A percentile compares a stretch with the other conserved stretches of the same genome.
Conservation (phyloP, 2,888 invertebrate genomes). For the Drosophila acutilabella region DNA sequence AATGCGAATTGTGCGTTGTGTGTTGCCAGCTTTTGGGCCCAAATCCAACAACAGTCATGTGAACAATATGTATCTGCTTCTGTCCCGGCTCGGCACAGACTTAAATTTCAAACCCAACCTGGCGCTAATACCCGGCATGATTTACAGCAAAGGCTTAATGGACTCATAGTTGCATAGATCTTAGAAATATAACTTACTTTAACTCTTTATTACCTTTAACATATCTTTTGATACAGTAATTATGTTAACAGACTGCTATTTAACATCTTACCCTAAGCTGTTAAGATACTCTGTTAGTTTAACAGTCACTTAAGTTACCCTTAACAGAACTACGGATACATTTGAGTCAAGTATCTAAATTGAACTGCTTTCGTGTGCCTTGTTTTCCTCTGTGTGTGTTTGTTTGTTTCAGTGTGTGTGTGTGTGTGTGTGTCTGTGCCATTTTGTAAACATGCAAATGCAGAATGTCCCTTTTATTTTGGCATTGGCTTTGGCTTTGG, state of each 20-base stretch:
- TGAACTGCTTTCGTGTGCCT: background rate
- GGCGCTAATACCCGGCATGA: conserved; percentile 22
- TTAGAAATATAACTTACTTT: no score
- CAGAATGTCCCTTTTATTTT: conserved; percentile 60
- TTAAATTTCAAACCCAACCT: conserved; percentile 47
- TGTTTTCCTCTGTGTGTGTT: conserved; percentile 17
- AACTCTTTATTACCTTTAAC: no score
- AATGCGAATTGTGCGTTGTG: conserved; percentile 73
- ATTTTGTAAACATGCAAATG: conserved; percentile 72
- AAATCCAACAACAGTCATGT: conserved; percentile 34
- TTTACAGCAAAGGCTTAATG: background rate
- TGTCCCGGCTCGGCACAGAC: conserved; percentile 14
- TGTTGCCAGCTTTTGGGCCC: conserved; percentile 61
- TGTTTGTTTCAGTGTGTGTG: conserved; percentile 23
- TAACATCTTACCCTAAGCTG: background rate
- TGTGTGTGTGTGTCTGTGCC: conserved; percentile 8
- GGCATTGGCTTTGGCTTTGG: conserved; percentile 36
- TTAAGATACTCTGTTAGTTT: background rate
- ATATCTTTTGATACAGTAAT: no score
- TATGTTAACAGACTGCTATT: background rate
- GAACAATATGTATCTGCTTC: conserved; percentile 60
- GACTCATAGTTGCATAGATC: background rate
- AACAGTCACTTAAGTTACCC: background rate
- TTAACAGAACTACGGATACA: conserved; percentile 13
- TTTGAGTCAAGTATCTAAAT: conserved; percentile 11